Percentiles rank a stretch among this genome's conserved stretches.
These are phyloP conservation scores for Syrista parreyssii DNA, from an alignment of 2,888 invertebrate genomes.

Conservation along the genomic window DNA sequence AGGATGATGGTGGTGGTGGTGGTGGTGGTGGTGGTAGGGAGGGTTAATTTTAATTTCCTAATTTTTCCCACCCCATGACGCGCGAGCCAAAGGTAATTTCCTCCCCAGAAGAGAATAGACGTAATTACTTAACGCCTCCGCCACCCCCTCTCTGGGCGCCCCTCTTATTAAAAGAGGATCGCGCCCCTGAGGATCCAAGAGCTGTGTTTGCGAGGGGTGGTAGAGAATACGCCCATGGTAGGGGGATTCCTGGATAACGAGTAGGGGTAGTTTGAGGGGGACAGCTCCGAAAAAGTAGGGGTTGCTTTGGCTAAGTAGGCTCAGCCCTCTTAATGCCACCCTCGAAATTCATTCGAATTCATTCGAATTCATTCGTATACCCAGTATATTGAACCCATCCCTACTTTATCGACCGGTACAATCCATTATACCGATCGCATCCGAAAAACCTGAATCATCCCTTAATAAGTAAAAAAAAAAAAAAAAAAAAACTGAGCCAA, in stretches of 20 bases:
- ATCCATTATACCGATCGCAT: neutral
- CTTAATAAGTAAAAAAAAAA: no score
- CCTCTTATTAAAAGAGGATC: constrained; percentile 64
- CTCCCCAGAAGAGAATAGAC: constrained; percentile 64
- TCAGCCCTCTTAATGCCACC: neutral
- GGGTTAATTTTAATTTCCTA: constrained; percentile 66
- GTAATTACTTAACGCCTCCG: constrained; percentile 67
- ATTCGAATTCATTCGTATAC: neutral
- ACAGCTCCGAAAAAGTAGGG: neutral
- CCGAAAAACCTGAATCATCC: neutral
- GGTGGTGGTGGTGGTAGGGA: constrained; percentile 26
- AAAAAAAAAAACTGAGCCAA: neutral
- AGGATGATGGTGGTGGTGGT: constrained; percentile 17
- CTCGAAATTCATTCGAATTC: neutral
- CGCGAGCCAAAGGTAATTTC: constrained; percentile 55
- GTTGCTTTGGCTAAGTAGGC: neutral
- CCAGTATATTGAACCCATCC: neutral
- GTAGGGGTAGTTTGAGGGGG: neutral
- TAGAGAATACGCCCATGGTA: constrained; percentile 31
- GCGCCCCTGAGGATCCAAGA: constrained; percentile 50
- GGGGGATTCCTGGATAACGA: constrained; percentile 13
- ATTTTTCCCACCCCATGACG: constrained; percentile 55
- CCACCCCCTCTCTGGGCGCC: constrained; percentile 34
- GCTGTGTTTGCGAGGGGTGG: constrained; percentile 40
- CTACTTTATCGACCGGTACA: neutral